phyloP scores from a whole-genome alignment of 2,113 vertebrate species.

The Zingel zingel region DNA sequence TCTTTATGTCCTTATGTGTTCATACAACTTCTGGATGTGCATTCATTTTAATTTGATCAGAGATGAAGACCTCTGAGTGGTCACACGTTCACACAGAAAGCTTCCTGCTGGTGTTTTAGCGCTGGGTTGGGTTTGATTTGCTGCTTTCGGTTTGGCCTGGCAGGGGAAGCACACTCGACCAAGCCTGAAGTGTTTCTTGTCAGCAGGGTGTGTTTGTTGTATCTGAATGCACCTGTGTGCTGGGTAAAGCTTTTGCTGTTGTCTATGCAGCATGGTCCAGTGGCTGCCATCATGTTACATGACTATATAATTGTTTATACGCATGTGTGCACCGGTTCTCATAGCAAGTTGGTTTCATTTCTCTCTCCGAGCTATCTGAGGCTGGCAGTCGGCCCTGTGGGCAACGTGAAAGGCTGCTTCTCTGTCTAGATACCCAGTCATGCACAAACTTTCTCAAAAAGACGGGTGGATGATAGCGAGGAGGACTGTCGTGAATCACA shows the following conservation, averaged over 20 bases:
- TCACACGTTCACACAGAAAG: neutral
- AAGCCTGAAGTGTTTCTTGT: constrained; percentile 38
- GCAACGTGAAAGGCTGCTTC: neutral
- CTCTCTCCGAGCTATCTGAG: constrained; percentile 12
- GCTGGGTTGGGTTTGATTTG: constrained; percentile 8
- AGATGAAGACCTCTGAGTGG: neutral
- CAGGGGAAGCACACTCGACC: constrained; percentile 32
- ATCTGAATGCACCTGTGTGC: neutral
- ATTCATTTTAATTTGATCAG: neutral
- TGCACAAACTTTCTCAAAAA: constrained; percentile 27
- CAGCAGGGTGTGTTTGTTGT: neutral
- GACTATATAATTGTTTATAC: neutral
- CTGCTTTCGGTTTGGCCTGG: constrained; percentile 4
- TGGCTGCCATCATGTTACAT: neutral
- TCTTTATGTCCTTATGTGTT: neutral
- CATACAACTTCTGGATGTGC: too few relatives aligned
- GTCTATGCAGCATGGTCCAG: neutral
- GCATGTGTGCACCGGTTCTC: neutral
- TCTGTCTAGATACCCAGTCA: neutral
- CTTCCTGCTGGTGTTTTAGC: neutral
- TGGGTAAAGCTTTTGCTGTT: neutral
- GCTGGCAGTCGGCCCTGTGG: neutral
- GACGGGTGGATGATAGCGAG: neutral
- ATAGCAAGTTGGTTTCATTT: constrained; percentile 26
- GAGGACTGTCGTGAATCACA: neutral